These are phyloP conservation scores for Amphipyra tragopoginis DNA, from an alignment of 2,888 invertebrate genomes.

Conservation along the genomic window DNA sequence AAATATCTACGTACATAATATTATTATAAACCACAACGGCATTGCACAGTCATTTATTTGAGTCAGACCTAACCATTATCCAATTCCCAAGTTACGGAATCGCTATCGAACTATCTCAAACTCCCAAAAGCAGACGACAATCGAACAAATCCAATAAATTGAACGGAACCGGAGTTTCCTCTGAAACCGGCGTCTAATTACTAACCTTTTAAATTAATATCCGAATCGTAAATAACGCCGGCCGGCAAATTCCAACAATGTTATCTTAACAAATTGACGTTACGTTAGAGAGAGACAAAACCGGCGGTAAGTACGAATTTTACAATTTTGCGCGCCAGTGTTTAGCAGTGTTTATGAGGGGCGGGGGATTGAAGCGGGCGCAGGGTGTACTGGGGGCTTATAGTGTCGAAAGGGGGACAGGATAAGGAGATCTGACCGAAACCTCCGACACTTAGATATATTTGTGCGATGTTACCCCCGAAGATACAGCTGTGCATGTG, in stretches of 20 bases:
- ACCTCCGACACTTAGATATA: conserved; percentile 86
- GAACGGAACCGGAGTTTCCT: conserved; percentile 51
- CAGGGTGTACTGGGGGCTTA: conserved; percentile 65
- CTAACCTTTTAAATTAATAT: conserved; percentile 68
- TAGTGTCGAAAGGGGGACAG: conserved; percentile 83
- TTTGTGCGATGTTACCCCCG: conserved; percentile 79
- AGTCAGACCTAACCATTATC: conserved; percentile 32
- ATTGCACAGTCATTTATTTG: conserved; percentile 32
- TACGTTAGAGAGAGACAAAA: conserved; percentile 76
- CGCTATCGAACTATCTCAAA: conserved; percentile 53
- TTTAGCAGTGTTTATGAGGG: conserved; percentile 87
- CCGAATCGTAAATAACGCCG: conserved; percentile 74
- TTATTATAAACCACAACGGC: neutral
- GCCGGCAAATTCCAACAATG: conserved; percentile 70
- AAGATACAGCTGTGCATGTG: conserved; percentile 75
- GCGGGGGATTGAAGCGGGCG: conserved; percentile 50
- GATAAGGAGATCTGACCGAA: conserved; percentile 84
- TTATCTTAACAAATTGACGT: conserved; percentile 87
- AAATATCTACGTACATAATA: too few species aligned
- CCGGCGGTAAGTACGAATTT: conserved; percentile 77
- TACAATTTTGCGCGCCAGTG: conserved; percentile 84
- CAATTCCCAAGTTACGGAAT: conserved; percentile 49
- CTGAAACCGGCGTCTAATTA: conserved; percentile 57
- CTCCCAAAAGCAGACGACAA: conserved; percentile 50
- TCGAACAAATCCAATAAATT: conserved; percentile 59